A percentile compares a stretch with the other conserved stretches of the same genome.
phyloP scores from a whole-genome alignment of 2,888 invertebrate genomes.

The Girardia tigrina region DNA sequence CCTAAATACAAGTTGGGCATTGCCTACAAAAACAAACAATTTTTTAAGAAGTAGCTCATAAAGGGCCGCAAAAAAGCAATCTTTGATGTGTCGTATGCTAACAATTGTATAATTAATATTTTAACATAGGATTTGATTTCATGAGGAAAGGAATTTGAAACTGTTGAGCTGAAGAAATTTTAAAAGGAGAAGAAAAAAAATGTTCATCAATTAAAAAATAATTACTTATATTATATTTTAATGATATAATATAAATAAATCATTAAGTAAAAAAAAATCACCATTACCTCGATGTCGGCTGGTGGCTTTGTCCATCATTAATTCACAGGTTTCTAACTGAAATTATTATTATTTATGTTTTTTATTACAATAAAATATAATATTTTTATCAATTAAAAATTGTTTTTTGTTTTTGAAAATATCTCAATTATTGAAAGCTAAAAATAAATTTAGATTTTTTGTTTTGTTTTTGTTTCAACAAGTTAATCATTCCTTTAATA shows the following conservation, averaged over 20 bases:
- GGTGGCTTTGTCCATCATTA: constrained; percentile 99
- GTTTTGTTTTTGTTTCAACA: too few relatives aligned
- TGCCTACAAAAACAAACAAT: neutral
- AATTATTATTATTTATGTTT: constrained; percentile 36
- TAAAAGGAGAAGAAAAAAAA: too few relatives aligned
- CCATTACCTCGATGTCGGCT: constrained; percentile 82
- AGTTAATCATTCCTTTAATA: too few relatives aligned
- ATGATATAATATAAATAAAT: too few relatives aligned
- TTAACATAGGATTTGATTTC: neutral
- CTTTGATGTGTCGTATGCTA: constrained; percentile 18
- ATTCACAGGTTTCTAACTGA: constrained; percentile 64
- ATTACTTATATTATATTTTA: too few relatives aligned
- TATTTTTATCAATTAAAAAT: too few relatives aligned
- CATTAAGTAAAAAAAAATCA: too few relatives aligned
- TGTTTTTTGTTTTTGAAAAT: too few relatives aligned
- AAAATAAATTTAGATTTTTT: too few relatives aligned
- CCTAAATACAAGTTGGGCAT: neutral
- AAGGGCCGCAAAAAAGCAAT: constrained; percentile 14
- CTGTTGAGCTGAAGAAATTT: neutral
- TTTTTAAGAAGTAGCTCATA: neutral
- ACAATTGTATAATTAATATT: constrained; percentile 23
- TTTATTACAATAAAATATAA: too few relatives aligned
- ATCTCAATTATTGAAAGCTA: too few relatives aligned
- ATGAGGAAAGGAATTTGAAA: constrained; percentile 9
- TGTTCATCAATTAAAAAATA: too few relatives aligned